phyloP scores from a whole-genome alignment of 2,113 vertebrate species.

The zebrafish (Danio rerio) region DNA sequence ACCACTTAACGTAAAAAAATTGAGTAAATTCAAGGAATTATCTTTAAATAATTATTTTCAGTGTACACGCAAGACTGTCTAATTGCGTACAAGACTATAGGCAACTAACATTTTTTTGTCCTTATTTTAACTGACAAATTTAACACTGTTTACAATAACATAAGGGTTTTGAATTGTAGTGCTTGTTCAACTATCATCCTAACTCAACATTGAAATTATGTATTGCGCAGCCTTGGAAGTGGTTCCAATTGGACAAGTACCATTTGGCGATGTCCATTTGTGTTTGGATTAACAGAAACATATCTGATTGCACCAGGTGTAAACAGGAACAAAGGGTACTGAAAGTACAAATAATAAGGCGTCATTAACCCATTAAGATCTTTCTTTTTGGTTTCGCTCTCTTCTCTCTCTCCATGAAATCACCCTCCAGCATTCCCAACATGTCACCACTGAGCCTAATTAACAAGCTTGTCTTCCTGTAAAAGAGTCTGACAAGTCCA shows the following conservation, averaged over 20 bases:
- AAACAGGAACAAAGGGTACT: not conserved
- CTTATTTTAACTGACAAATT: too few species aligned
- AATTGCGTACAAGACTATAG: too few species aligned
- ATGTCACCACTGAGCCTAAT: conserved; percentile 46
- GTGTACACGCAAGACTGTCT: too few species aligned
- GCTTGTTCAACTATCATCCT: too few species aligned
- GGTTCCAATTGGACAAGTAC: not conserved
- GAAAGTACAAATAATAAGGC: not conserved
- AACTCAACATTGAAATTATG: too few species aligned
- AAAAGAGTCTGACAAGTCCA: conserved; percentile 29
- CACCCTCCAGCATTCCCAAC: conserved; percentile 30
- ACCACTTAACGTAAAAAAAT: too few species aligned
- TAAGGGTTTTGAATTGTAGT: too few species aligned
- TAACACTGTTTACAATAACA: too few species aligned
- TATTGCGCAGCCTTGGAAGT: not conserved
- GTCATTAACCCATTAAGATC: not conserved
- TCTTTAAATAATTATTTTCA: too few species aligned
- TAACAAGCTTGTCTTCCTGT: conserved; percentile 42
- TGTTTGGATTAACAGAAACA: not conserved
- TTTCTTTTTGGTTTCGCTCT: not conserved
- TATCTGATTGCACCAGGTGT: not conserved
- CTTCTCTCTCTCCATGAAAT: conserved; percentile 42
- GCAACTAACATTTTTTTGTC: too few species aligned
- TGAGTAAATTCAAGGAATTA: too few species aligned
- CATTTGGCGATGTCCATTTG: not conserved